These are phyloP conservation scores for Bubo scandiacus DNA, from an alignment of 2,113 vertebrate genomes.

Conservation along the genomic window DNA sequence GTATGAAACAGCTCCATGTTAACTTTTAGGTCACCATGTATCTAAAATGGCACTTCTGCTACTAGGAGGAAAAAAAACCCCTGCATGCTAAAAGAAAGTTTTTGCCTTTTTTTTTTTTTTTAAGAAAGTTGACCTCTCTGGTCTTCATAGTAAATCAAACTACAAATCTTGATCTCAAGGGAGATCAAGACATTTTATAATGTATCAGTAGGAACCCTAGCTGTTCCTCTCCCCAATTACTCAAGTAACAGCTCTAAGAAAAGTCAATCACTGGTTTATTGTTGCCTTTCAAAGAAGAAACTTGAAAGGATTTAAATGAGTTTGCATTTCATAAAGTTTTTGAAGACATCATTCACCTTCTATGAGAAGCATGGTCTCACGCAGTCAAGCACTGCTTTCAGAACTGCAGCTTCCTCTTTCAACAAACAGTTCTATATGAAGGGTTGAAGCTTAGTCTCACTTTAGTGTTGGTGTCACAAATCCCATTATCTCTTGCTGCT, in stretches of 20 bases:
- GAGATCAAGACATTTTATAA: background rate
- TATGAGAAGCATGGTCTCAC: background rate
- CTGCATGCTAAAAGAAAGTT: background rate
- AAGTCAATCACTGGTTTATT: background rate
- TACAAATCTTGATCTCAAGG: background rate
- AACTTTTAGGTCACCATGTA: background rate
- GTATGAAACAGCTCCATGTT: background rate
- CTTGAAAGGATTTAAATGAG: background rate
- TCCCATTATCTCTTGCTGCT: background rate
- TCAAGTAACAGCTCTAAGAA: background rate
- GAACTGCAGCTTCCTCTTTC: background rate
- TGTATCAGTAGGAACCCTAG: background rate
- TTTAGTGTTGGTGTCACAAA: background rate
- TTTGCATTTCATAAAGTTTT: background rate
- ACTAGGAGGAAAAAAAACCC: accelerated
- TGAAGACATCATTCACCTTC: background rate
- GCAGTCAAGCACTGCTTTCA: background rate
- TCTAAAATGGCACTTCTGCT: background rate
- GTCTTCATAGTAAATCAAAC: background rate
- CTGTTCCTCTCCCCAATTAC: background rate
- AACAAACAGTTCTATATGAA: background rate
- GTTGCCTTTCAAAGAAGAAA: background rate
- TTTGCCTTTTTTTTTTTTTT: background rate
- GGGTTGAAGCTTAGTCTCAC: background rate
- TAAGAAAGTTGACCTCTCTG: background rate